Evolutionary conservation across 2,888 invertebrate species (phyloP), one percentile per base, ranked within the genome.

Genomic region (Cryptophagus acutangulus): DNA sequence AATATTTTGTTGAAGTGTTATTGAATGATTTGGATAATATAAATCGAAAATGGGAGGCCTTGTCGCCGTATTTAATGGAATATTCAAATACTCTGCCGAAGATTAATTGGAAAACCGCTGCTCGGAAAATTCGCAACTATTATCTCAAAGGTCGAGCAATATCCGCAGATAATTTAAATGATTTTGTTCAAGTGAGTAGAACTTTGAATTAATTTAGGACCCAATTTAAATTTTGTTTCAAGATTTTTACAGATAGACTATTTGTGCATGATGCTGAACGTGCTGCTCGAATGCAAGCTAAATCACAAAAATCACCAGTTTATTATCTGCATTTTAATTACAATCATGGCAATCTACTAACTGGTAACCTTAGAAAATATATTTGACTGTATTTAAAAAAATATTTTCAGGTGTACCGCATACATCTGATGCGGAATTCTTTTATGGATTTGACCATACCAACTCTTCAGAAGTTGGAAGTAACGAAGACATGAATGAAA

Each of bases 61-160:
- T 50, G 8, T 49, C 51, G 1, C 52, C 54, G 5, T 43, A 34
- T 33, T 20, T 55, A 10, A 10, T 29, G 5, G 12, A 8, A 5
- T 29, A 10, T 13, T 10, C 8, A 5, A 10, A 8, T 12, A 29
- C 29, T 8, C 5, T 29, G 12, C 8, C 29, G 5, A 29, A 10
- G 26, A 26, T n/a, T 26, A n/a, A 12, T 4, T 26, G 9, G 26
- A n/a, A n/a, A 8, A 26, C 26, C n/a, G n/a, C 9, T 26, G 3
- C 26, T 4, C 4, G 12, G 12, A 13, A 26, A 26, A 26, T 26
- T n/a, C n/a, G n/a, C n/a, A n/a, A n/a, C n/a, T n/a, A n/a, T n/a
- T n/a, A n/a, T n/a, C n/a, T n/a, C n/a, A n/a, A n/a, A n/a, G n/a
- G n/a, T n/a, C n/a, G n/a, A n/a, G n/a, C n/a, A n/a, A n/a, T n/a